Base-by-base conservation (phyloP, 2,797 vertebrate genomes). In the Distichodus sexfasciatus region DNA sequence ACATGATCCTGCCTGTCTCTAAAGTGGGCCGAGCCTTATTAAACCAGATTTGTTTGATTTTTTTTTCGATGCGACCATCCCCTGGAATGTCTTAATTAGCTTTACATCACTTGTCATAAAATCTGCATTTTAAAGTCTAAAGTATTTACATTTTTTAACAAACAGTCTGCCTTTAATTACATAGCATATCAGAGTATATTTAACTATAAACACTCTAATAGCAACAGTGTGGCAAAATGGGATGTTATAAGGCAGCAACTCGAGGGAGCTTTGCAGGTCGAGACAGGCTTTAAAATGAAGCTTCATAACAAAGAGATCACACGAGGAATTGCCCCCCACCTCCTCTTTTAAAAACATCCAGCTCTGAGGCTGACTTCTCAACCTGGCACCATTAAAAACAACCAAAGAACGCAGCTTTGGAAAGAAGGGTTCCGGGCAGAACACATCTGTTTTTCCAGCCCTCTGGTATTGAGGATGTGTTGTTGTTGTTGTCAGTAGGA, bases 241-340 rank as follows among this genome's bases (percentile, higher is more conserved):
- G 43, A 55, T 61, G 50, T 44, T 62, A 48, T 7, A 1, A 33
- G 17, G 15, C 23, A 24, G 35, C 24, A 61, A 43, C n/a, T 43
- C 63, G 48, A 67, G 43, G 12, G 50, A 40, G 48, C 31, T 46
- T 6, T 65, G 58, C 74, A 74, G 63, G 66, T 76, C 64, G 48
- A 69, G 65, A 76, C 74, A 61, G 53, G 71, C 40, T 72, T 66
- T 66, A 69, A 65, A 75, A 55, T 35, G 19, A 68, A 8, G 48
- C 66, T 75, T 28, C 43, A 51, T 61, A 75, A 62, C 65, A 78
- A 69, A 15, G 43, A 12, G 14, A 61, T 75, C 69, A 61, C 70
- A 58, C 38, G 24, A 28, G 19, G 9, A 62, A 14, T 15, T 15
- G 26, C 40, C 53, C 38, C 38, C 64, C 21, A 24, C 51, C 47